Base-by-base conservation (phyloP, 2,888 invertebrate species). In the Rhingia rostrata region DNA sequence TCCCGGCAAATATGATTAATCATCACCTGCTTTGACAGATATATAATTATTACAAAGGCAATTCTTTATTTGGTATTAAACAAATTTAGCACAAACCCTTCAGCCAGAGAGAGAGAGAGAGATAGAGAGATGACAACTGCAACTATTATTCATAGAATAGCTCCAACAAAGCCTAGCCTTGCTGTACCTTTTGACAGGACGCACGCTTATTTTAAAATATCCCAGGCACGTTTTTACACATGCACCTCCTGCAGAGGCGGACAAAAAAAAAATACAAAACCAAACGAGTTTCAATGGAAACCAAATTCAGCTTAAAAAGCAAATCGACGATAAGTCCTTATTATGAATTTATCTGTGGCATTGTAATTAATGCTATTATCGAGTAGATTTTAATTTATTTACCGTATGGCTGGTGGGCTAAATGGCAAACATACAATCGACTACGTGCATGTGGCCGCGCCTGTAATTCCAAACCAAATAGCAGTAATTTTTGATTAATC, bases 401-500 rank as follows among this genome's bases (percentile, higher is more conserved):
- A 85, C 75, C 85, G 75, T 77, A 85, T 85, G 85, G 81, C 72
- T 72, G 75, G 12, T 64, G 43, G 81, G 58, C 74, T 56, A 70
- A 64, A 80, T 74, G 82, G 43, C 61, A 37, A 7, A 22, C 6
- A 39, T 4, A 63, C 39, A 58, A 10, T 49, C n/a, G 37, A 30
- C 47, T 35, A 12, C 39, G 51, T 49, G 47, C 63, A 69, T 58
- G 64, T 66, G 75, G 75, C 61, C 70, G 58, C 64, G 53, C 60
- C 61, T 80, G 84, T 84, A 84, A 80, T 80, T 69, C 80, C 69
- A 84, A 79, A 67, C 81, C 84, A 75, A 85, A 85, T 74, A 81
- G 81, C 85, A 85, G 81, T 81, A 85, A 81, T 85, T 85, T 85
- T 81, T 85, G 85, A 85, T 85, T 85, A 85, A 81, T 85, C 85